Conservation (phyloP, 2,113 vertebrate species). For the Neogale vison region DNA sequence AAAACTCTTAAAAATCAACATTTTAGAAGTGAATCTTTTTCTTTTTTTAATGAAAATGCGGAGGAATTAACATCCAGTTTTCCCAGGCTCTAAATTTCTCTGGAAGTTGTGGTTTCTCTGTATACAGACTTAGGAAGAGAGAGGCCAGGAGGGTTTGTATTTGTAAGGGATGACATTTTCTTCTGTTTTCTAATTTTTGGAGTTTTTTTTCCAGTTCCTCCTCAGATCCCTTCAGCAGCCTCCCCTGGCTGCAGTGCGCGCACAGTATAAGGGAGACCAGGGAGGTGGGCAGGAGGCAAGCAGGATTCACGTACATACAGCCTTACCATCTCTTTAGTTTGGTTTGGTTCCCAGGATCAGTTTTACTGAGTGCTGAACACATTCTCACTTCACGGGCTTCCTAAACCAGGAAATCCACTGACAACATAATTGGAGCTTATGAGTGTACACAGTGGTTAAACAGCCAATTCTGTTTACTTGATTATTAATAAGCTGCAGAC, state of each 20-base stretch:
- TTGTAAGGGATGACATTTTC: neutral
- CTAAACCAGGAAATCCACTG: neutral
- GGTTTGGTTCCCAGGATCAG: neutral
- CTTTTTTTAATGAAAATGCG: neutral
- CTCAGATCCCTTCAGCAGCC: neutral
- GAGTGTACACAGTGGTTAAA: neutral
- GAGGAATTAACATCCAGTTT: neutral
- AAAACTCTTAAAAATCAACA: conserved; percentile 1
- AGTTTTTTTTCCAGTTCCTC: neutral
- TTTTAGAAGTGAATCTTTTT: neutral
- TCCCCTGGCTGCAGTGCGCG: neutral
- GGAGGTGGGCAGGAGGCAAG: neutral
- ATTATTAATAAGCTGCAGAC: conserved; percentile 36
- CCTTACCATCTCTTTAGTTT: too few relatives aligned
- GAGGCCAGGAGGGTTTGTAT: neutral
- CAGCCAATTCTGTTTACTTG: neutral
- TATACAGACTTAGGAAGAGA: neutral
- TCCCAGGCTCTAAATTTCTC: neutral
- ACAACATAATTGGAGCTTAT: neutral
- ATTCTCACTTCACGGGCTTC: neutral
- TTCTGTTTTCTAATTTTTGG: neutral
- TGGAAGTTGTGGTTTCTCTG: neutral
- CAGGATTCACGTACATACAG: neutral
- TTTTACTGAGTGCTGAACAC: neutral
- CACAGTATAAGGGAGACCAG: neutral